These are phyloP conservation scores for Acronicta psi DNA, from an alignment of 2,888 invertebrate species.

Conservation along the genomic window DNA sequence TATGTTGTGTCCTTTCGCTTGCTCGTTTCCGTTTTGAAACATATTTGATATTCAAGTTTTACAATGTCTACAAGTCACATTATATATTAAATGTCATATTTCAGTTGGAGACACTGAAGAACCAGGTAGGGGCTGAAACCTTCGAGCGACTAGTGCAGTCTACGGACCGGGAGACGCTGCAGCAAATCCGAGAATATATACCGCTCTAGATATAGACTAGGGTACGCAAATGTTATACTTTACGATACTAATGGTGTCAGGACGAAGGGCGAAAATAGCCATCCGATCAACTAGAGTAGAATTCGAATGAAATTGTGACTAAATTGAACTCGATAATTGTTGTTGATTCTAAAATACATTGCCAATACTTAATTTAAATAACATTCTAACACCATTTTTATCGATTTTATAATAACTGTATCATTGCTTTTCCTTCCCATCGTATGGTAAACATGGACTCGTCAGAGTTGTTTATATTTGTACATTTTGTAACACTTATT, in stretches of 20 bases:
- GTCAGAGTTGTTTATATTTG: conserved; percentile 57
- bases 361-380: no score
- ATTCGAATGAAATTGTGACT: no score
- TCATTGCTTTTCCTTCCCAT: conserved; percentile 50
- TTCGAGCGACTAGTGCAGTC: conserved; percentile 93
- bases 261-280: no score
- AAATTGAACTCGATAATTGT: background rate
- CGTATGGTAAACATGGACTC: conserved; percentile 43
- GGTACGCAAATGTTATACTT: conserved; percentile 18
- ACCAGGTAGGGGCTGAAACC: conserved; percentile 92
- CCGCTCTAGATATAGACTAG: conserved; percentile 69
- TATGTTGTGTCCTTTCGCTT: no score
- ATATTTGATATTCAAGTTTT: no score
- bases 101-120: conserved; percentile 92
- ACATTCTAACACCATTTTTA: conserved; percentile 21
- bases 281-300: no score
- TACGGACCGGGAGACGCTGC: conserved; percentile 92
- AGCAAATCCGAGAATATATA: conserved; percentile 91
- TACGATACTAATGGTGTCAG: conserved; percentile 9
- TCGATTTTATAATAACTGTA: conserved; percentile 12
- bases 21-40: no score
- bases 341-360: no score
- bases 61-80: no score
- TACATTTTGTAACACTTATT: conserved; percentile 63
- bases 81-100: conserved; percentile 49